Evolutionary conservation across 2,888 invertebrate genomes (phyloP).

Genomic region (Perdita meconis): DNA sequence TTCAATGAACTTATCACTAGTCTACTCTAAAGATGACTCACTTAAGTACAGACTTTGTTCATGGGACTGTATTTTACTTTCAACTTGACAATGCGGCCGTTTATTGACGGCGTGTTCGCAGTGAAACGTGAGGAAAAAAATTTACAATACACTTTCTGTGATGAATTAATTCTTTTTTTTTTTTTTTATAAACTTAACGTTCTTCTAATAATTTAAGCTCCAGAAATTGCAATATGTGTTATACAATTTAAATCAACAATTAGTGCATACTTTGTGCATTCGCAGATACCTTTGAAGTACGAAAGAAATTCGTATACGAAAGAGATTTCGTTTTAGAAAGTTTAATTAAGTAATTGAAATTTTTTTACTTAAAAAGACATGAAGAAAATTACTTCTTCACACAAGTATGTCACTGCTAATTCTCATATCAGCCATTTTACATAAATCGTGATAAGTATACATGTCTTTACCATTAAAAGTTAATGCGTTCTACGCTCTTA

Average conservation of each 20-base stretch:
- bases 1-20: conserved; percentile 12
- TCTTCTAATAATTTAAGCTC: not conserved
- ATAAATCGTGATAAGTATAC: not conserved
- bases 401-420: not conserved
- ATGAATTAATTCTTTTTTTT: not conserved
- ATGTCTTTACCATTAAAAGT: not conserved
- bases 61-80: not conserved
- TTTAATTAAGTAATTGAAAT: not conserved
- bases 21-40: conserved; percentile 7
- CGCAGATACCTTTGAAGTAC: no score
- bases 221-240: no score
- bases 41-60: not conserved
- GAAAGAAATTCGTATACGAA: no score
- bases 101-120: not conserved
- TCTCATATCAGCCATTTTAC: not conserved
- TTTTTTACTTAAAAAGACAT: no score
- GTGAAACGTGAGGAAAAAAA: not conserved
- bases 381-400: not conserved
- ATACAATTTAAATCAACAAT: no score
- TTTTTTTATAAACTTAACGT: not conserved
- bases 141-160: not conserved
- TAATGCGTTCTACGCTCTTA: not conserved
- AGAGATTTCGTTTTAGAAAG: no score
- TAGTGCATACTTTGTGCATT: not conserved
- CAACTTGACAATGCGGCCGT: not conserved